Evolutionary conservation across 2,113 vertebrate genomes (phyloP), one percentile per base, ranked within the genome.

Genomic region (Gambusia holbrooki): DNA sequence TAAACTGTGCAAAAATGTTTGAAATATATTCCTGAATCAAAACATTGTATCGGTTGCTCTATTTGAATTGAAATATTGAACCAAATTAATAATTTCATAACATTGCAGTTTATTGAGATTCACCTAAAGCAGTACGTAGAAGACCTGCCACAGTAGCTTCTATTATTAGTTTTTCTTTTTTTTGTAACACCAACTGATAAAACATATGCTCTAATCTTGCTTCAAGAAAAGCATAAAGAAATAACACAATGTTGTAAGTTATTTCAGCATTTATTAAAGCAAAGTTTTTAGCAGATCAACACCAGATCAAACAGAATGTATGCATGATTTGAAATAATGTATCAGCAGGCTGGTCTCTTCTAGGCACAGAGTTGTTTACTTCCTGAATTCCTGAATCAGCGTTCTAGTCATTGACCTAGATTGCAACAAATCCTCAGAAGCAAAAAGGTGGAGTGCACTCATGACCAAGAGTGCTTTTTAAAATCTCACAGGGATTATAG

Each of bases 321-420:
- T 82, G 37, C 69, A 74, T 58, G 69, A 89, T 85, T 69, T 78
- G 19, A 80, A 83, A 89, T 84, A 73, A 83, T 83, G 62, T 81
- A 78, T 83, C 70, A 77, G 74, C 70, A 80, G 79, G 71, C 69
- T 87, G 85, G 71, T 80, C 63, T 84, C 27, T 32, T 79, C 74
- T 65, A 14, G 29, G 62, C 37, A 69, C 28, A 4, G 30, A 66
- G 42, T 66, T 88, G 86, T 92, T 87, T 90, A 80, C 73, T 75
- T 85, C 66, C 76, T 84, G 67, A 81, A 86, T 71, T 77, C 72
- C 79, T 74, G 81, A 83, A 64, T 90, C 82, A 88, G 84, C 85
- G 51, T 19, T 87, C 27, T 32, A 81, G 60, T 64, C 17, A 75
- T 54, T 88, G 88, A 87, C 89, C 89, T 75, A 91, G 62, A 87